Percentiles rank a stretch among this genome's conserved stretches.
These are phyloP conservation scores for Epizoanthus rinbou DNA, from an alignment of 92 coral and sea anemone genomes.

Conservation along the genomic window DNA sequence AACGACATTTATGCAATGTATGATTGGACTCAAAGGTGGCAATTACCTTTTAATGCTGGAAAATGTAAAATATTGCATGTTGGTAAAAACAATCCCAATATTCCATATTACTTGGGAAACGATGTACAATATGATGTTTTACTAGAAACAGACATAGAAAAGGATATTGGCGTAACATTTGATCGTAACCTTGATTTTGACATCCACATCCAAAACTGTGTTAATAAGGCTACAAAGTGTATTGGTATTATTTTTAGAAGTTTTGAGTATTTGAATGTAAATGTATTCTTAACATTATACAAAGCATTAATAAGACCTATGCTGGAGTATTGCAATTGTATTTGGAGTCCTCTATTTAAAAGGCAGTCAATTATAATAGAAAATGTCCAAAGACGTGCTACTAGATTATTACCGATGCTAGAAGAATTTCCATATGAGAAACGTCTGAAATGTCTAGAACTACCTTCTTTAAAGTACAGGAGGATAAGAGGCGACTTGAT, in stretches of 20 bases:
- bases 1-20: slow-evolving; percentile 13
- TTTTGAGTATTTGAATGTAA: neutral
- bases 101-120: neutral
- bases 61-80: too few relatives aligned
- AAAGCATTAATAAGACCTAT: neutral
- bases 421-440: slow-evolving; percentile 8
- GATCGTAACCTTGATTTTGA: slow-evolving; percentile 10
- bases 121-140: slow-evolving; percentile 6
- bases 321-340: slow-evolving; percentile 10
- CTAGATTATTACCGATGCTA: slow-evolving; percentile 14
- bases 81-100: neutral
- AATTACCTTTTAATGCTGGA: neutral
- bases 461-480: too few relatives aligned
- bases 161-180: slow-evolving; percentile 17
- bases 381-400: neutral
- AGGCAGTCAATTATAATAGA: too few relatives aligned
- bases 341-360: neutral
- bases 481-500: too few relatives aligned
- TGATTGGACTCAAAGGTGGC: slow-evolving; percentile 13
- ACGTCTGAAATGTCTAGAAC: slow-evolving; percentile 4
- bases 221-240: slow-evolving; percentile 22
- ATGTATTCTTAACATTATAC: slow-evolving; percentile 6
- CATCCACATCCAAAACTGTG: slow-evolving; percentile 14
- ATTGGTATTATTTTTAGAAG: neutral
- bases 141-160: slow-evolving; percentile 5